These are phyloP conservation scores for Rhopilema esculentum DNA, from an alignment of 30 jellyfish, hydroid and myxozoan species.

Conservation along the genomic window DNA sequence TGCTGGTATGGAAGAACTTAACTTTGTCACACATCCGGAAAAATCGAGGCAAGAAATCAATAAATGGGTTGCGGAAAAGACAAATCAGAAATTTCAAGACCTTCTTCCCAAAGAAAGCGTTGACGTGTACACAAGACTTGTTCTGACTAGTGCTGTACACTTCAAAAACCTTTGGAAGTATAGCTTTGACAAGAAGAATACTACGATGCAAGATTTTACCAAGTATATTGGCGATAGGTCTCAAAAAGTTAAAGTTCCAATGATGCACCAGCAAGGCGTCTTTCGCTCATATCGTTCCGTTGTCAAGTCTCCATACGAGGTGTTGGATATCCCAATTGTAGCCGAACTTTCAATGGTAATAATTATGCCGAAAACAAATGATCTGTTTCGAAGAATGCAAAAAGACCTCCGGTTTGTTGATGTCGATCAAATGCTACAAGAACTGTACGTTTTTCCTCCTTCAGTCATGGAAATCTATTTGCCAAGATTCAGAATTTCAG, in stretches of 20 bases:
- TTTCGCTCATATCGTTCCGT: constrained; percentile 25
- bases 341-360: constrained; percentile 63
- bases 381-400: constrained; percentile 15
- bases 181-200: constrained; percentile 40
- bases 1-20: constrained; percentile 39
- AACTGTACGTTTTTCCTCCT: constrained; percentile 29
- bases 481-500: constrained; percentile 64
- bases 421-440: constrained; percentile 24
- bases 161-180: constrained; percentile 69
- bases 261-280: constrained; percentile 63
- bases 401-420: background rate
- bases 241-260: constrained; percentile 27
- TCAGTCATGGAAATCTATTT: constrained; percentile 41
- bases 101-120: constrained; percentile 56
- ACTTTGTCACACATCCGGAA: constrained; percentile 54
- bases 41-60: constrained; percentile 48
- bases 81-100: constrained; percentile 54
- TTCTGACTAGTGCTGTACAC: constrained; percentile 68
- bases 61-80: constrained; percentile 75
- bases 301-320: constrained; percentile 37
- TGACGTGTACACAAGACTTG: constrained; percentile 38
- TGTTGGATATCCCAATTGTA: constrained; percentile 72
- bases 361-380: constrained; percentile 23
- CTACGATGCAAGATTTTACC: constrained; percentile 23
- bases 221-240: constrained; percentile 10